A percentile compares a stretch with the other conserved stretches of the same genome.
Conservation (phyloP, 2,113 vertebrate species). For the Phaetusa simplex region DNA sequence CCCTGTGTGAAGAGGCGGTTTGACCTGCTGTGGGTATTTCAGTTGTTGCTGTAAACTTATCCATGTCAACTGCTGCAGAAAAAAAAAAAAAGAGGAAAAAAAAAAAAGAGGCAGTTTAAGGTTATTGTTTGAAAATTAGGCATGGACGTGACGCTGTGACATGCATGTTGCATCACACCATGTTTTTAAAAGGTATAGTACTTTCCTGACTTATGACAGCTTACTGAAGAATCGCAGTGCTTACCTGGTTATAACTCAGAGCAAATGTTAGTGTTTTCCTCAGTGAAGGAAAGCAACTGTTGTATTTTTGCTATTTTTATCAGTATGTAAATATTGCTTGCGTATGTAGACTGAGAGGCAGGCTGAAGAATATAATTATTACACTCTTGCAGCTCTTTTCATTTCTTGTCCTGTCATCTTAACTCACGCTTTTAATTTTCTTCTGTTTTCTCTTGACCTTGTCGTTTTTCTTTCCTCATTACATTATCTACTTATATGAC, state of each 20-base stretch:
- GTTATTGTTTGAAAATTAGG: background rate
- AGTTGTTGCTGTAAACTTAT: background rate
- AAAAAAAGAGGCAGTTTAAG: background rate
- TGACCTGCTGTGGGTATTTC: background rate
- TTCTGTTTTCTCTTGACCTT: background rate
- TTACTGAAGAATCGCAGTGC: background rate
- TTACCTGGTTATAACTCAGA: background rate
- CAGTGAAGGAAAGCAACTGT: background rate
- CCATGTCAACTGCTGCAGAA: accelerated
- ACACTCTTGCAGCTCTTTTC: background rate
- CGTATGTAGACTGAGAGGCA: background rate
- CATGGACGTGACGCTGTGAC: background rate
- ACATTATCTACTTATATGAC: background rate
- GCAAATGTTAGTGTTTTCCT: background rate
- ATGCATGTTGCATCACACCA: background rate
- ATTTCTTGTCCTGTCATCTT: background rate
- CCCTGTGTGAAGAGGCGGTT: background rate
- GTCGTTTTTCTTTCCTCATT: background rate
- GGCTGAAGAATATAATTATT: background rate
- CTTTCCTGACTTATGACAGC: background rate
- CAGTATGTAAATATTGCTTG: background rate
- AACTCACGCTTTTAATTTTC: background rate
- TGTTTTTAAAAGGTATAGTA: background rate
- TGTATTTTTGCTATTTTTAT: background rate
- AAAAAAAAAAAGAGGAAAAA: too few species aligned